Percentiles rank a stretch among this genome's conserved stretches.
Conservation (phyloP, 2,888 invertebrate genomes). For the Oscheius sp. region DNA sequence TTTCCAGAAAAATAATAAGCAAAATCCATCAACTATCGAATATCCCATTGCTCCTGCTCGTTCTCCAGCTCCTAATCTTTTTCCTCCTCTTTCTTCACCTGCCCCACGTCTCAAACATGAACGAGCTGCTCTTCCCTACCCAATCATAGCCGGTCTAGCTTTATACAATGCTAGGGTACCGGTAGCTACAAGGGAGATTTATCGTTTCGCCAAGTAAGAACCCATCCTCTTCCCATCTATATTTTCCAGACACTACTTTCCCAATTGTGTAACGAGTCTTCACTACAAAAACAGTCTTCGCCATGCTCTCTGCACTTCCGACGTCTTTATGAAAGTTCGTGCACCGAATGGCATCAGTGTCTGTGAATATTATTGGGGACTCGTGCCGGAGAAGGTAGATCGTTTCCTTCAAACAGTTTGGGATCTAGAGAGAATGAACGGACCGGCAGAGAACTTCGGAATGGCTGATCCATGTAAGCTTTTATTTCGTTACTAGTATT, state of each 20-base stretch:
- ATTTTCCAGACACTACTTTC: conserved; percentile 2
- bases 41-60: too few species aligned
- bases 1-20: too few species aligned
- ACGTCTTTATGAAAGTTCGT: not conserved
- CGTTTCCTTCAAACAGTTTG: not conserved
- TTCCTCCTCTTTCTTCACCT: too few species aligned
- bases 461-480: not conserved
- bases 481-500: not conserved
- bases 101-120: too few species aligned
- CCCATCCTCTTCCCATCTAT: not conserved
- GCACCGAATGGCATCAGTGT: too few species aligned
- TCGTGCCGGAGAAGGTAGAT: not conserved
- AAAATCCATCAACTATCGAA: too few species aligned
- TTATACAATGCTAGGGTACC: not conserved
- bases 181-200: not conserved
- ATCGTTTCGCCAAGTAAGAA: conserved; percentile 1
- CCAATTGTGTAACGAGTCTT: not conserved
- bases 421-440: not conserved
- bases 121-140: not conserved
- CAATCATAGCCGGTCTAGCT: not conserved
- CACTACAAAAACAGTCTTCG: conserved; percentile 8
- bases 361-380: not conserved
- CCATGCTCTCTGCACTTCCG: not conserved
- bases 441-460: not conserved
- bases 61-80: too few species aligned